These are phyloP conservation scores for Ictalurus punctatus DNA, from an alignment of 2,113 vertebrate species.

Conservation along the genomic window DNA sequence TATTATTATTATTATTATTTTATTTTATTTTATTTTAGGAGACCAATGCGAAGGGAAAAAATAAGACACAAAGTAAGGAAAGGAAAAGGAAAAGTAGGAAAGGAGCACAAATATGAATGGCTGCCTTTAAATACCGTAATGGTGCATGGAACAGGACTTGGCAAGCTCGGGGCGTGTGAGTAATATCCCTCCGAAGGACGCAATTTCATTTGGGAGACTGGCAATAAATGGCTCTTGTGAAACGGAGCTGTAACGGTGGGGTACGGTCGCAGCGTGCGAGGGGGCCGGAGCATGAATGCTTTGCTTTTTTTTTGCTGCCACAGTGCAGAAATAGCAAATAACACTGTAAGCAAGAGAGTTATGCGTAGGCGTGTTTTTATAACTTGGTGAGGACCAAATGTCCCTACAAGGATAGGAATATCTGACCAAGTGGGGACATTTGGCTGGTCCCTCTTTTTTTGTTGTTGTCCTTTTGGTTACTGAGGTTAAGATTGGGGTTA, in stretches of 20 bases:
- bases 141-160: slow-evolving; percentile 70
- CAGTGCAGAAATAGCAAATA: slow-evolving; percentile 66
- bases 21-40: not conserved
- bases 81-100: not conserved
- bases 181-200: slow-evolving; percentile 73
- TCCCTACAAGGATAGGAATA: not conserved
- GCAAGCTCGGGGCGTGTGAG: slow-evolving; percentile 67
- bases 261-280: slow-evolving; percentile 61
- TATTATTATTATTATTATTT: not conserved
- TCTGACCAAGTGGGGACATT: not conserved
- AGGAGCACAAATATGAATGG: slow-evolving; percentile 72
- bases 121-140: slow-evolving; percentile 74
- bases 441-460: not conserved
- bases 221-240: slow-evolving; percentile 66
- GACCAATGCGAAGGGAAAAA: slow-evolving; percentile 20
- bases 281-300: slow-evolving; percentile 57
- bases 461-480: not conserved
- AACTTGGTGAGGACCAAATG: not conserved
- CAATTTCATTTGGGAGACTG: slow-evolving; percentile 70
- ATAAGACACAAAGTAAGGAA: not conserved
- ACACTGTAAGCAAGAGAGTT: slow-evolving; percentile 58
- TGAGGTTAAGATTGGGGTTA: not conserved
- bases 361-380: slow-evolving; percentile 8
- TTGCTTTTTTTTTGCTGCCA: slow-evolving; percentile 49
- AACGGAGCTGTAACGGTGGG: slow-evolving; percentile 52